A percentile compares a stretch with the other conserved stretches of the same genome.
Conservation (phyloP, 2,888 invertebrate genomes). For the Drosophila niveifrons region DNA sequence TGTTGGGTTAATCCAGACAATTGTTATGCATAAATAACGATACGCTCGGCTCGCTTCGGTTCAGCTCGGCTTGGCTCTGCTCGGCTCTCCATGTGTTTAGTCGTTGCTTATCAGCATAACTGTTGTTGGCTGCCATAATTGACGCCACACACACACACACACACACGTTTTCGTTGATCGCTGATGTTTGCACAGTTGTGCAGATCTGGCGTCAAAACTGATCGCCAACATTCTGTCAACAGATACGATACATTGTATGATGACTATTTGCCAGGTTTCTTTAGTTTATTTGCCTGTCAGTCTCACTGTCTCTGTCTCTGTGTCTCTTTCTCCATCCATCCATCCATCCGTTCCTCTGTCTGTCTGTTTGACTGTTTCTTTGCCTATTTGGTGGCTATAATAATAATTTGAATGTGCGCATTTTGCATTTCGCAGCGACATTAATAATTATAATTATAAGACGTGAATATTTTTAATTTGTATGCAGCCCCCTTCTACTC, state of each 20-base stretch:
- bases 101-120: constrained; percentile 21
- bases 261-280: constrained; percentile 23
- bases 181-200: constrained; percentile 52
- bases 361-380: constrained; percentile 20
- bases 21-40: not conserved
- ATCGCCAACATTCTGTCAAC: constrained; percentile 45
- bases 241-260: constrained; percentile 35
- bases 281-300: constrained; percentile 15
- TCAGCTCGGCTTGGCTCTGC: no score
- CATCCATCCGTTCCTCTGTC: constrained; percentile 8
- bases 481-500: constrained; percentile 24
- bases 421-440: constrained; percentile 48
- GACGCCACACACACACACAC: constrained; percentile 18
- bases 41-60: not conserved
- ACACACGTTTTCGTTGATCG: constrained; percentile 20
- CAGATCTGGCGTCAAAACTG: constrained; percentile 39
- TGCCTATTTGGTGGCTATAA: constrained; percentile 33
- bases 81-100: no score
- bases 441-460: constrained; percentile 57
- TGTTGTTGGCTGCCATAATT: constrained; percentile 6
- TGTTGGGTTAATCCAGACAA: not conserved
- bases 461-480: constrained; percentile 71
- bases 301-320: constrained; percentile 16
- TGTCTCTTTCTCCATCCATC: not conserved
- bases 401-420: constrained; percentile 6